phyloP scores from a whole-genome alignment of 2,797 vertebrate species.

The Danio albolineatus region DNA sequence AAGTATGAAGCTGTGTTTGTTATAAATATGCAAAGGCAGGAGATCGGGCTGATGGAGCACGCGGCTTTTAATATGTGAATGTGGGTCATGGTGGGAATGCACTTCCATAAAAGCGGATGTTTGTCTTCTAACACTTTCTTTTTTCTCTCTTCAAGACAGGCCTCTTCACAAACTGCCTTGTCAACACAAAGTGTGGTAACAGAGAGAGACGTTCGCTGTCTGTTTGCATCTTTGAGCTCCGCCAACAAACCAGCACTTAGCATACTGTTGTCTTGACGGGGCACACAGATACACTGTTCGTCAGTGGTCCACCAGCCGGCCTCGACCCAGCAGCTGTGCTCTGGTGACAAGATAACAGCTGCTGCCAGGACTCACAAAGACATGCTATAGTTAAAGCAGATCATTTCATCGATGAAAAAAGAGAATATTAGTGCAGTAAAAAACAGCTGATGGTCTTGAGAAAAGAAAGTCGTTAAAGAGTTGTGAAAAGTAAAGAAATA shows the following conservation, averaged over 20 bases:
- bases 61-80: not conserved
- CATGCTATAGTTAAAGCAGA: not conserved
- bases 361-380: slow-evolving; percentile 21
- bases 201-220: slow-evolving; percentile 45
- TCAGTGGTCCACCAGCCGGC: slow-evolving; percentile 35
- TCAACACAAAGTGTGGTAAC: slow-evolving; percentile 42
- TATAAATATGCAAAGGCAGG: not conserved
- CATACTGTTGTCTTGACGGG: slow-evolving; percentile 51
- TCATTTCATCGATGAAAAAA: slow-evolving; percentile 13
- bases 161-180: slow-evolving; percentile 33
- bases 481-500: not conserved
- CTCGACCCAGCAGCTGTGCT: slow-evolving; percentile 31
- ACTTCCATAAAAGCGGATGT: not conserved
- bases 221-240: slow-evolving; percentile 45
- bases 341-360: slow-evolving; percentile 34
- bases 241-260: slow-evolving; percentile 50
- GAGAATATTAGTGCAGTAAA: not conserved
- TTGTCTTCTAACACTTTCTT: slow-evolving; percentile 7
- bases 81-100: not conserved
- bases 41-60: not conserved
- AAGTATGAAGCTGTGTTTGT: not conserved
- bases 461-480: not conserved
- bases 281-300: slow-evolving; percentile 24
- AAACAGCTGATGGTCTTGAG: slow-evolving; percentile 2
- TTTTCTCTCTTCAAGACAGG: slow-evolving; percentile 43